Conservation (phyloP, 2,797 vertebrate genomes). For the Manis pentadactyla region DNA sequence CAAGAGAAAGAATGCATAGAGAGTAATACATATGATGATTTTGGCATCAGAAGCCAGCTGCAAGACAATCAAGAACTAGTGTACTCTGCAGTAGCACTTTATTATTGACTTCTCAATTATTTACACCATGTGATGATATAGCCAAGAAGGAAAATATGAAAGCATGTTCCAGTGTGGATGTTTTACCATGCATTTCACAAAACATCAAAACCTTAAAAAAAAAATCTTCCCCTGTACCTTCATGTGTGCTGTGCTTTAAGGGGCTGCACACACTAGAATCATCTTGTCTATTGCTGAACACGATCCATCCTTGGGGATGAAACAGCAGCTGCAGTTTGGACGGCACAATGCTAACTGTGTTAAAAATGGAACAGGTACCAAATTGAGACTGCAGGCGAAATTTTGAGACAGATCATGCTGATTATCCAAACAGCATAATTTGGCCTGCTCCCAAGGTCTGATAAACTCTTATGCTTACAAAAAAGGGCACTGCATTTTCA, state of each 20-base stretch:
- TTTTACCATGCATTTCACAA: not conserved
- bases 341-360: not conserved
- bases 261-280: not conserved
- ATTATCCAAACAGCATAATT: not conserved
- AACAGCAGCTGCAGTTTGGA: not conserved
- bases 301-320: not conserved
- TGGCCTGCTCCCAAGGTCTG: not conserved
- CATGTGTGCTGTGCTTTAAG: not conserved
- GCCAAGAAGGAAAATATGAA: not conserved
- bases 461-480: not conserved
- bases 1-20: not conserved
- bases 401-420: not conserved
- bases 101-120: not conserved
- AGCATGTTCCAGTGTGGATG: not conserved
- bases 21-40: not conserved
- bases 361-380: not conserved
- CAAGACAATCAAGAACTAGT: not conserved
- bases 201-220: not conserved
- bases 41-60: not conserved
- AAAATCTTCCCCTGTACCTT: not conserved
- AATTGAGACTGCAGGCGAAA: not conserved
- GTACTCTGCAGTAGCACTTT: not conserved
- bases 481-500: not conserved
- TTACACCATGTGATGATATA: not conserved
- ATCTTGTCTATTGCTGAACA: not conserved